phyloP scores from a whole-genome alignment of 2,797 vertebrate species.

The Pangasius krempfi region DNA sequence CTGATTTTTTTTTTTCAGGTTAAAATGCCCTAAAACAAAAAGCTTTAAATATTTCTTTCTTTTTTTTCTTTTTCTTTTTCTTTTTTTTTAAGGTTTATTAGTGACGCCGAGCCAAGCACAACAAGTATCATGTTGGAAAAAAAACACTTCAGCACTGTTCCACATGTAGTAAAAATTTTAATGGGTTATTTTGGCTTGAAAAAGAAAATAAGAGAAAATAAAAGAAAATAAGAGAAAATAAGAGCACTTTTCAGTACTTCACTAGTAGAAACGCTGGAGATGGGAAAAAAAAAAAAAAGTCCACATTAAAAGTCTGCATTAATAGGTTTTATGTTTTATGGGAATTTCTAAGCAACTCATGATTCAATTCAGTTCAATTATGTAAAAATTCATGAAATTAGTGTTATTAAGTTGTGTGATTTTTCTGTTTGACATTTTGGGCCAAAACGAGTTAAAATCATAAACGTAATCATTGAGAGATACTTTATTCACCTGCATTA shows the following conservation, averaged over 20 bases:
- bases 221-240: too few relatives aligned
- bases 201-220: neutral
- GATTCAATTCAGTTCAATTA: neutral
- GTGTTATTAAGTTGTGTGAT: neutral
- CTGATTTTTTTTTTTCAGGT: too few relatives aligned
- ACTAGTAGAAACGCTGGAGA: neutral
- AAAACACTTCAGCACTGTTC: neutral
- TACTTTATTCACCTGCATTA: neutral
- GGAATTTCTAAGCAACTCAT: neutral
- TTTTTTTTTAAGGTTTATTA: neutral
- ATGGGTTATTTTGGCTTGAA: conserved; percentile 6
- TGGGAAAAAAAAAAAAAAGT: neutral
- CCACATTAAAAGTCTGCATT: neutral
- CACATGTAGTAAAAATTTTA: conserved; percentile 10
- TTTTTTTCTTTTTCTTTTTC: neutral
- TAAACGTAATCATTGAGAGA: neutral
- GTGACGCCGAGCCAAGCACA: neutral
- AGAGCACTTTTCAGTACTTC: neutral
- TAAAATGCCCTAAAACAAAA: neutral
- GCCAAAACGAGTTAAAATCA: too few relatives aligned
- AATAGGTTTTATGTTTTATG: neutral
- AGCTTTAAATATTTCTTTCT: neutral
- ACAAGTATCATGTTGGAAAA: conserved; percentile 10
- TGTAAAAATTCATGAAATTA: neutral
- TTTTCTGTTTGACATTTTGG: neutral